Base-by-base conservation (phyloP, 2,113 vertebrate species). In the Istiophorus platypterus region DNA sequence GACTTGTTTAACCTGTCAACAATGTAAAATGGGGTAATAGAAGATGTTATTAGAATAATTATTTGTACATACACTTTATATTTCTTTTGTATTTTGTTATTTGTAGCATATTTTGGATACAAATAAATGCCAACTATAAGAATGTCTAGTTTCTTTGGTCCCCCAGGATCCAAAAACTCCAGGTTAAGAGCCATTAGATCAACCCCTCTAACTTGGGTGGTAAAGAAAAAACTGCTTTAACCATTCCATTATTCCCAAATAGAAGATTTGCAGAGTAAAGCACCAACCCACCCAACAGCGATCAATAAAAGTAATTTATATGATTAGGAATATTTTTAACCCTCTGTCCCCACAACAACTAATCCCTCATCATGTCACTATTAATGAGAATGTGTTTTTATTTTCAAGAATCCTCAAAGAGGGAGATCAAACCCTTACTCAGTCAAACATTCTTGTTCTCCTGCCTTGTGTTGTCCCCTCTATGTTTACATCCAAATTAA, bases 321-420 rank as follows among this genome's bases (percentile, higher is more conserved):
- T 26, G 15, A 45, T 39, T 22, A 13, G 6, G 13, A 47, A 31
- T 65, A 29, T 51, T 29, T 65, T 70, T 72, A 65, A 72, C 59
- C 66, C 67, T 58, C 47, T 22, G 6, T 22, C n/a, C 9, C n/a
- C n/a, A 39, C 41, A 57, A 41, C 61, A 58, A 64, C 41, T 52
- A 24, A 17, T 51, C 41, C 51, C 64, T 57, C 5, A 14, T 17
- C 39, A 24, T 63, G 24, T 49, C 58, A 56, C 58, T 15, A 13
- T 29, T 82, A 71, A 64, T 64, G 37, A 71, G 58, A 39, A 49
- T 65, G 6, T 39, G 18, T 54, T 37, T 56, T 57, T 13, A 9
- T 41, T 58, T 59, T 54, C 17, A 31, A 24, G 10, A 54, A 13
- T 13, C 20, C 22, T 61, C 13, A 4, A n/a, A 24, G 34, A 2